phyloP scores from a whole-genome alignment of 2,888 invertebrate species.

The Bursaphelenchus okinawaensis region DNA sequence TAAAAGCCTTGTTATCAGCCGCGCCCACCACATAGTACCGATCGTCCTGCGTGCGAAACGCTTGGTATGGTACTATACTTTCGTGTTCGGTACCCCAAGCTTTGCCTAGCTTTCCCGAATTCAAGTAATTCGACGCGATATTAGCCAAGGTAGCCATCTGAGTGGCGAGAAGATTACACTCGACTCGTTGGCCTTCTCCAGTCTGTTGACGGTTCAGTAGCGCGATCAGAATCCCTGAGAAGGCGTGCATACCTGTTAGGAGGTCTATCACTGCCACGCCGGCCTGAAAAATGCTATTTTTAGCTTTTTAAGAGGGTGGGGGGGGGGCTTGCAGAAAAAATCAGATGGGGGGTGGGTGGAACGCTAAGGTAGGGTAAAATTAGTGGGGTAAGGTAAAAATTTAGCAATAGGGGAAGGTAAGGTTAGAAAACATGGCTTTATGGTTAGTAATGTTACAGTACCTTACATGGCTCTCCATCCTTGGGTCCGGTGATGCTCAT shows the following conservation, averaged over 20 bases:
- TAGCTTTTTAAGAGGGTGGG: no score
- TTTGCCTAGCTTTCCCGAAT: slow-evolving; percentile 72
- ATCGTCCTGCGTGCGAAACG: slow-evolving; percentile 76
- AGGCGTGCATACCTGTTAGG: slow-evolving; percentile 85
- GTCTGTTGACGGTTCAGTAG: slow-evolving; percentile 73
- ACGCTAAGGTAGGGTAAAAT: no score
- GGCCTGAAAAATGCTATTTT: slow-evolving; percentile 11
- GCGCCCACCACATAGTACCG: slow-evolving; percentile 76
- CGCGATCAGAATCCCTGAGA: slow-evolving; percentile 88
- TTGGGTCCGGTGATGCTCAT: slow-evolving; percentile 75
- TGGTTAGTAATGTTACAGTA: no score
- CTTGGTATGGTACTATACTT: slow-evolving; percentile 86
- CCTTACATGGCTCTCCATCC: slow-evolving; percentile 78
- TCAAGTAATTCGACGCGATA: slow-evolving; percentile 81
- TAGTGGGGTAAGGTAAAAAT: no score
- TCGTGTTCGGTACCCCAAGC: slow-evolving; percentile 71
- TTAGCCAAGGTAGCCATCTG: slow-evolving; percentile 82
- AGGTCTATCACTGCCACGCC: slow-evolving; percentile 68
- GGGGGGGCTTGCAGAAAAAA: no score
- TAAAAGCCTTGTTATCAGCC: slow-evolving; percentile 74
- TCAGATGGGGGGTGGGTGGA: no score
- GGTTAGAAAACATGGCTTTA: no score
- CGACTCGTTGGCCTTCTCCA: slow-evolving; percentile 81
- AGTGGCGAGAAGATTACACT: slow-evolving; percentile 85
- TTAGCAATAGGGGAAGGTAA: no score